A percentile compares a stretch with the other conserved stretches of the same genome.
These are phyloP conservation scores for Drosophila chauvacae DNA, from an alignment of 1,140 invertebrate genomes.

Conservation along the genomic window DNA sequence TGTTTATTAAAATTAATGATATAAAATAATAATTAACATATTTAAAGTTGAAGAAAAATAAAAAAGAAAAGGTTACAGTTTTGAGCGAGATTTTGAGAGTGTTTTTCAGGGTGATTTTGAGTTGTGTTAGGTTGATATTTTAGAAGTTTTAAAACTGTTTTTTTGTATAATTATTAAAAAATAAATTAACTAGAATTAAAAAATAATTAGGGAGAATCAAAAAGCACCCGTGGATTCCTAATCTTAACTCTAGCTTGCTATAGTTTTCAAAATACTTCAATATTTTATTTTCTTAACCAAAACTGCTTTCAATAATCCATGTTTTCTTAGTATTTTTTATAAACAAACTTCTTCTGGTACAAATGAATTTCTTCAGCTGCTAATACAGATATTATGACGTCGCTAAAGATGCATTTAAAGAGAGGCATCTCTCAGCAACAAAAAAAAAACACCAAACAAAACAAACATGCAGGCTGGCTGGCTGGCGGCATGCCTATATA, in stretches of 20 bases:
- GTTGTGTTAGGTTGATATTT: no score
- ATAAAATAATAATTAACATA: background rate
- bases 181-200: no score
- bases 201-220: no score
- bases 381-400: background rate
- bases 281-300: background rate
- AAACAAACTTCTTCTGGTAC: background rate
- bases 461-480: constrained; percentile 16
- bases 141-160: no score
- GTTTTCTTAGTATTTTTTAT: background rate
- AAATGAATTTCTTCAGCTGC: background rate
- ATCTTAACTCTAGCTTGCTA: no score
- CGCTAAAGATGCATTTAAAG: constrained; percentile 29
- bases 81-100: accelerated
- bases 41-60: background rate
- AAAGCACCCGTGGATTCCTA: no score
- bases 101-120: background rate
- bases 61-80: no score
- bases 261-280: background rate
- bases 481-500: constrained; percentile 33
- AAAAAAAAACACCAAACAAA: constrained; percentile 4
- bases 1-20: background rate
- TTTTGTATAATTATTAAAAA: no score
- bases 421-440: constrained; percentile 22
- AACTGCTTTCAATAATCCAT: accelerated